These are phyloP conservation scores for Hydrotaea diabolus DNA, from an alignment of 2,888 invertebrate species.

Conservation along the genomic window DNA sequence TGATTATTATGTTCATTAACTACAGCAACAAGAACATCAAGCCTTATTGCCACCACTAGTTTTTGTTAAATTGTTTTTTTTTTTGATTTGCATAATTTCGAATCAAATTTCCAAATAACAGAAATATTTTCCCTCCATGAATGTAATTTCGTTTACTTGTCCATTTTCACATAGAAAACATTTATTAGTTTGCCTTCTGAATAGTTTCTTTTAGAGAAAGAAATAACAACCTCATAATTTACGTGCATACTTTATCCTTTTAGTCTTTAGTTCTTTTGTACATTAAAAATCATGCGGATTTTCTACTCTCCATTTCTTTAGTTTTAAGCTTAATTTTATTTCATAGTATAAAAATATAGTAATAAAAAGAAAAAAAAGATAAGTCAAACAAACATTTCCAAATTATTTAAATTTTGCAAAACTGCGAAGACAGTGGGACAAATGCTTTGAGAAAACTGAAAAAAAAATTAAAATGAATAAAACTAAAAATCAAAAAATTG, in stretches of 20 bases:
- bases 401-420: background rate
- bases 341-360: background rate
- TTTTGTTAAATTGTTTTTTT: background rate
- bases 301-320: background rate
- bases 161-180: background rate
- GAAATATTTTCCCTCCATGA: too few relatives aligned
- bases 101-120: too few relatives aligned
- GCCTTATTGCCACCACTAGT: background rate
- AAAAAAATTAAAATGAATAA: constrained; percentile 17
- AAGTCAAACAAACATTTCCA: background rate
- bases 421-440: constrained; percentile 25
- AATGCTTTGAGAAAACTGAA: constrained; percentile 16
- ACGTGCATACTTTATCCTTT: background rate
- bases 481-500: background rate
- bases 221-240: constrained; percentile 29
- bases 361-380: constrained; percentile 9
- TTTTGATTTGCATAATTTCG: background rate
- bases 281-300: constrained; percentile 19
- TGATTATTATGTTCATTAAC: constrained; percentile 24
- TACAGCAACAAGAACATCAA: constrained; percentile 7
- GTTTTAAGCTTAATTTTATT: constrained; percentile 1
- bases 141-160: background rate
- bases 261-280: constrained; percentile 33
- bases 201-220: background rate
- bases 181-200: background rate